Evolutionary conservation across 2,113 vertebrate species (phyloP).

Genomic region (human): DNA sequence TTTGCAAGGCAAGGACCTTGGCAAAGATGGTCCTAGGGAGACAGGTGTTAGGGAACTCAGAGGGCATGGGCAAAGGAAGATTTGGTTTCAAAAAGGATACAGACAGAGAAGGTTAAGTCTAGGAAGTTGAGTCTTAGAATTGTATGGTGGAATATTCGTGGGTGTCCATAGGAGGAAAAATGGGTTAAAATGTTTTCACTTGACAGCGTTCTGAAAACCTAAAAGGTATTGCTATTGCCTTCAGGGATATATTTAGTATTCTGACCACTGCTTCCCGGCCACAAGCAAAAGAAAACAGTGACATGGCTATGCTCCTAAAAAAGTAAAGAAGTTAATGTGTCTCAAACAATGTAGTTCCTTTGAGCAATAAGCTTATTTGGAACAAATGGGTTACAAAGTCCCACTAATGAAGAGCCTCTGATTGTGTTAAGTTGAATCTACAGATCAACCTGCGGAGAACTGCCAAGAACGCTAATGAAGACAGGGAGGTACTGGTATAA

Average conservation of each 20-base stretch:
- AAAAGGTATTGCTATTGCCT: not conserved
- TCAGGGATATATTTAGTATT: not conserved
- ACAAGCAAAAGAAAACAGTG: not conserved
- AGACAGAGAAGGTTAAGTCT: not conserved
- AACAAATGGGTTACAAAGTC: not conserved
- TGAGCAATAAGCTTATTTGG: not conserved
- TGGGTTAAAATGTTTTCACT: not conserved
- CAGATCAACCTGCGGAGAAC: not conserved
- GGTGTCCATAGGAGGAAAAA: not conserved
- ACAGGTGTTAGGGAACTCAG: rapidly evolving
- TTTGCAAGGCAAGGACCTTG: not conserved
- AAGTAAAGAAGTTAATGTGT: not conserved
- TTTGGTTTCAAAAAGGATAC: not conserved
- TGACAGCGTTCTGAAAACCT: not conserved
- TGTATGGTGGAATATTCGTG: not conserved
- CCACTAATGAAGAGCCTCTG: not conserved
- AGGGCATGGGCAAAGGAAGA: not conserved
- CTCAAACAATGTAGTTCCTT: not conserved
- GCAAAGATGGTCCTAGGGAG: no score
- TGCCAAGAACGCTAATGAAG: not conserved
- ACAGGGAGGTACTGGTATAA: not conserved
- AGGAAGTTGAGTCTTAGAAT: not conserved
- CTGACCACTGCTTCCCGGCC: not conserved
- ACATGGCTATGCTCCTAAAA: not conserved
- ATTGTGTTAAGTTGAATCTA: not conserved